Percentiles rank a stretch among this genome's conserved stretches.
phyloP scores from a whole-genome alignment of 2,797 vertebrate genomes.

The Hemitrygon akajei region DNA sequence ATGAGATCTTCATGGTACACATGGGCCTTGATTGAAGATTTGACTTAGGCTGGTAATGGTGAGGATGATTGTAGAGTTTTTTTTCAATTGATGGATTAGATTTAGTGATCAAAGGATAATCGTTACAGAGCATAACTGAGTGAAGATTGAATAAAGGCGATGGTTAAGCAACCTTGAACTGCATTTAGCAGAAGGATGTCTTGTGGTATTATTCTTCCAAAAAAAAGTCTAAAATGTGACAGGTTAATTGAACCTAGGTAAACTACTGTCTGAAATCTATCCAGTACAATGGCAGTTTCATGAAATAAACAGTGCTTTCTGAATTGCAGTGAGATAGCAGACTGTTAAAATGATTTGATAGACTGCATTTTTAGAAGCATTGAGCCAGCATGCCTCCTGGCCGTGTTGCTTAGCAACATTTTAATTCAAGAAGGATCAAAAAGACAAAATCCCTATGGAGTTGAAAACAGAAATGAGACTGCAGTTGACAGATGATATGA shows the following conservation, averaged over 20 bases:
- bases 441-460: constrained; percentile 74
- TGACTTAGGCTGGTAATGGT: constrained; percentile 52
- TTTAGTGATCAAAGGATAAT: constrained; percentile 57
- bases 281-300: constrained; percentile 10
- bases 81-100: constrained; percentile 55
- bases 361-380: constrained; percentile 49
- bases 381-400: constrained; percentile 60
- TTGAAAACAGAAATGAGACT: constrained; percentile 77
- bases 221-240: constrained; percentile 31
- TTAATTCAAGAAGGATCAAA: constrained; percentile 78
- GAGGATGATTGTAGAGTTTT: constrained; percentile 50
- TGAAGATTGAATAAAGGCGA: constrained; percentile 45
- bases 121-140: constrained; percentile 51
- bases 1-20: not conserved
- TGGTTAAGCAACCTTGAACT: constrained; percentile 48
- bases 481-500: constrained; percentile 80
- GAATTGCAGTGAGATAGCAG: constrained; percentile 41
- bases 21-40: constrained; percentile 52
- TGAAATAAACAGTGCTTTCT: constrained; percentile 35
- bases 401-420: constrained; percentile 84
- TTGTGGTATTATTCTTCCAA: constrained; percentile 1
- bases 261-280: constrained; percentile 36
- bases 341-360: constrained; percentile 62
- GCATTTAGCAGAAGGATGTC: constrained; percentile 16
- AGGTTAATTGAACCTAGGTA: constrained; percentile 35